Evolutionary conservation across 37 sponge, comb jelly and placozoan species (phyloP).

Genomic region (Mnemiopsis leidyi): DNA sequence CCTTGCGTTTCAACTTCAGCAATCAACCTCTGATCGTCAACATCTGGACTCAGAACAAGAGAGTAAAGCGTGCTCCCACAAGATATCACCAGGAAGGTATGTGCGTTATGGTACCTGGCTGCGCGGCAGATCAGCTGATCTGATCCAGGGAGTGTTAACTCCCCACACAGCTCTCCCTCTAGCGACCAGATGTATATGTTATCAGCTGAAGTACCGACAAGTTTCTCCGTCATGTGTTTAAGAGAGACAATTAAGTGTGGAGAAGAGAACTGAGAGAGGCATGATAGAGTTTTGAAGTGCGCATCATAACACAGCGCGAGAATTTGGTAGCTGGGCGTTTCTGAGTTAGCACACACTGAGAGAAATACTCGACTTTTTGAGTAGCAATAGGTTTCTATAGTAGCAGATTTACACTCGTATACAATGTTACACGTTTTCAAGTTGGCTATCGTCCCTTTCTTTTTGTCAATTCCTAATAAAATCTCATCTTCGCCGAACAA

Average conservation of each 20-base stretch:
- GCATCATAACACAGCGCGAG: neutral
- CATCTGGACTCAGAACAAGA: neutral
- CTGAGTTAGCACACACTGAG: no score
- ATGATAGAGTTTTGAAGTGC: neutral
- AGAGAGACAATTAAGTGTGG: neutral
- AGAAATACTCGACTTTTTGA: neutral
- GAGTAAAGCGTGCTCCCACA: neutral
- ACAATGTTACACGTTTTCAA: neutral
- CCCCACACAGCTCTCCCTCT: neutral
- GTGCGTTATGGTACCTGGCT: neutral
- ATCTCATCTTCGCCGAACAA: neutral
- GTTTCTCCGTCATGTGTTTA: neutral
- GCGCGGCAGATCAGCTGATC: neutral
- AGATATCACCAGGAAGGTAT: neutral
- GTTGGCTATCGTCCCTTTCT: neutral
- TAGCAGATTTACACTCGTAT: neutral
- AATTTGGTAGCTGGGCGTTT: neutral
- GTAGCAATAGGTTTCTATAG: neutral
- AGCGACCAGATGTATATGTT: neutral
- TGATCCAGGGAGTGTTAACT: neutral
- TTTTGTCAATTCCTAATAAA: neutral
- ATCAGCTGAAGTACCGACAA: neutral
- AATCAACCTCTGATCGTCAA: neutral
- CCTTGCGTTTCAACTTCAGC: constrained; percentile 13
- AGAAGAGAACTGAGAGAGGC: neutral